phyloP scores from a whole-genome alignment of 2,797 vertebrate species.

The Muscicapa striata region DNA sequence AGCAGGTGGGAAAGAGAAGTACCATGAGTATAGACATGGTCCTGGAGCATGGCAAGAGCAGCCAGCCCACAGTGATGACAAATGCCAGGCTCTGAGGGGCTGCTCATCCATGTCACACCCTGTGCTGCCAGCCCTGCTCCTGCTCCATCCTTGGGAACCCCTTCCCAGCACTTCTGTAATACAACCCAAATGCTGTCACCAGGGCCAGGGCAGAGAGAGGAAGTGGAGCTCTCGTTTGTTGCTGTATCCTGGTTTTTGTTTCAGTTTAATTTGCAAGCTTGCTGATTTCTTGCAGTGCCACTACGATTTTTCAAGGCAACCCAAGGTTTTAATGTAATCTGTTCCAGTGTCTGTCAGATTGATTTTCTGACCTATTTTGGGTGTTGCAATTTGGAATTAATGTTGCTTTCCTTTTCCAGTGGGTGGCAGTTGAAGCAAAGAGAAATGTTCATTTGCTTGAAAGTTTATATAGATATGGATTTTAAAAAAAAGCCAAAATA shows the following conservation, averaged over 20 bases:
- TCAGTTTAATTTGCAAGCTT: background rate
- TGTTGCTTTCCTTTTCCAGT: constrained; percentile 65
- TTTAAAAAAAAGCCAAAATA: background rate
- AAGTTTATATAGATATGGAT: background rate
- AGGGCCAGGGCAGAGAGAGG: background rate
- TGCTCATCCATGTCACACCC: rapidly evolving
- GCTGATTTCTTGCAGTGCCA: background rate
- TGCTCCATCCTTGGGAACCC: background rate
- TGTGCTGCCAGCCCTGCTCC: background rate
- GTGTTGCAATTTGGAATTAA: constrained; percentile 28
- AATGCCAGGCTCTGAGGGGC: rapidly evolving
- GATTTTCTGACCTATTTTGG: constrained; percentile 17
- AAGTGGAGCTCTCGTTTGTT: background rate
- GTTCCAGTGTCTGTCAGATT: background rate
- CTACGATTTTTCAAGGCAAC: background rate
- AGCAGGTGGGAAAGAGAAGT: background rate
- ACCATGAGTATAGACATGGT: rapidly evolving
- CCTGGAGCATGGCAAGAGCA: background rate
- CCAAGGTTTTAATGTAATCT: background rate
- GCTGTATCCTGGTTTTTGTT: background rate
- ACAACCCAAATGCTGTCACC: background rate
- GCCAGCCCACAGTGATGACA: rapidly evolving
- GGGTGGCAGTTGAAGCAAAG: constrained; percentile 67
- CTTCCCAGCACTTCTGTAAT: background rate
- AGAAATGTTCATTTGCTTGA: constrained; percentile 49